A percentile compares a stretch with the other conserved stretches of the same genome.
Evolutionary conservation across 2,113 vertebrate species (phyloP).

Genomic region (Odocoileus virginianus): DNA sequence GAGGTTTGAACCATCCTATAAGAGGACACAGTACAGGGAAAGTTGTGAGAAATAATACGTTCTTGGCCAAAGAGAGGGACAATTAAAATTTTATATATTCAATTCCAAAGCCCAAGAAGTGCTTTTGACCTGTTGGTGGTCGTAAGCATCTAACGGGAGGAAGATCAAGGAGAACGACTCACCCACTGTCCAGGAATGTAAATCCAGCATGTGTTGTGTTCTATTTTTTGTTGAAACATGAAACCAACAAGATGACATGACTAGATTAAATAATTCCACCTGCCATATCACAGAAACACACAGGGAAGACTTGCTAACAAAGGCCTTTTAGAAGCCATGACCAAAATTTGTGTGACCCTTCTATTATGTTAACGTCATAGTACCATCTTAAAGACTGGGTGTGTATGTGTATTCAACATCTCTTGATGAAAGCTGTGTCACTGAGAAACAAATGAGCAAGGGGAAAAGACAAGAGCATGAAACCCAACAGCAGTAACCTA

Average conservation of each 20-base stretch:
- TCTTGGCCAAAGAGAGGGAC: neutral
- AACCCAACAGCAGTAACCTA: neutral
- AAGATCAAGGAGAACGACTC: slow-evolving; percentile 50
- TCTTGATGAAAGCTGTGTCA: neutral
- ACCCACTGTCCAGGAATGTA: slow-evolving; percentile 72
- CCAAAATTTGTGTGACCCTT: neutral
- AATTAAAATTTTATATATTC: neutral
- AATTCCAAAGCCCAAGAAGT: slow-evolving; percentile 32
- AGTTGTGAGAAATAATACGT: neutral
- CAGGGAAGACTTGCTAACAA: slow-evolving; percentile 74
- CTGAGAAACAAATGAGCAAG: neutral
- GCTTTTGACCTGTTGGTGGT: slow-evolving; percentile 55
- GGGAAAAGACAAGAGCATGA: neutral
- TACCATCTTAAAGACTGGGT: neutral
- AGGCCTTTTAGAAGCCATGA: slow-evolving; percentile 44
- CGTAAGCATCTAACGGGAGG: slow-evolving; percentile 56
- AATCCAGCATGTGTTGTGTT: slow-evolving; percentile 73
- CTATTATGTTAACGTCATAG: slow-evolving; percentile 50
- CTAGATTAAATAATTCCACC: slow-evolving; percentile 78
- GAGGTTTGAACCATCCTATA: slow-evolving; percentile 94
- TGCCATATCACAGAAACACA: slow-evolving; percentile 76
- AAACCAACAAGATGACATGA: slow-evolving; percentile 74
- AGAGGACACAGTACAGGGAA: neutral
- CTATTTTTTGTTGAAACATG: slow-evolving; percentile 72
- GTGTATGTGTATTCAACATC: neutral